These are phyloP conservation scores for Himantopus leucocephalus DNA, from an alignment of 2,113 vertebrate genomes.

Conservation along the genomic window DNA sequence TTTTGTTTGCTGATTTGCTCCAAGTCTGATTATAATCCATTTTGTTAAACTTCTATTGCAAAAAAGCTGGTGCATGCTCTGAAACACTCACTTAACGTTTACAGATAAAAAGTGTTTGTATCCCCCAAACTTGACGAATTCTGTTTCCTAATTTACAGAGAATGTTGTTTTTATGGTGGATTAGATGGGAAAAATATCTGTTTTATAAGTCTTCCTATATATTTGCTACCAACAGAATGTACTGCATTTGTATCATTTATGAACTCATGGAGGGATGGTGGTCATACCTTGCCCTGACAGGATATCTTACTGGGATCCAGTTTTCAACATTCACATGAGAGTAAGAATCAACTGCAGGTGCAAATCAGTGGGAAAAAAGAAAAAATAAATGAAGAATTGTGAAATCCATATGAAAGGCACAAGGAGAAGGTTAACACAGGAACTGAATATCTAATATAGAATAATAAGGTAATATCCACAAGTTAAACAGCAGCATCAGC, in stretches of 20 bases:
- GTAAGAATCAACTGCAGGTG: not conserved
- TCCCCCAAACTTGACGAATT: not conserved
- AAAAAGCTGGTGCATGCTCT: not conserved
- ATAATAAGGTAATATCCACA: not conserved
- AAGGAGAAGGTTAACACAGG: not conserved
- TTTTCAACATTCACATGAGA: not conserved
- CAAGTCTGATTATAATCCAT: not conserved
- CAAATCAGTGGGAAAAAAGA: not conserved
- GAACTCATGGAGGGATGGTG: not conserved
- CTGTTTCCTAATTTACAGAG: not conserved
- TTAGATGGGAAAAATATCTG: not conserved
- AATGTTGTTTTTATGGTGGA: not conserved
- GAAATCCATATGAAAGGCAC: not conserved
- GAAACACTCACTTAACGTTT: not conserved
- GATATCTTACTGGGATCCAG: not conserved
- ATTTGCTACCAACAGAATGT: not conserved
- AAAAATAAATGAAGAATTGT: not conserved
- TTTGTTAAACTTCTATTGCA: not conserved
- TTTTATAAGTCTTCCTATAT: not conserved
- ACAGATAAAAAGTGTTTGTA: not conserved
- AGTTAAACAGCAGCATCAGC: not conserved
- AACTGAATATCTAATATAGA: not conserved
- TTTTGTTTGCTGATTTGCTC: not conserved
- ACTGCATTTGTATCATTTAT: not conserved
- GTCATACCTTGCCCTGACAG: not conserved